Percentiles rank a stretch among this genome's conserved stretches.
phyloP scores from a whole-genome alignment of 2,797 vertebrate genomes.

The Pagetopsis macropterus region DNA sequence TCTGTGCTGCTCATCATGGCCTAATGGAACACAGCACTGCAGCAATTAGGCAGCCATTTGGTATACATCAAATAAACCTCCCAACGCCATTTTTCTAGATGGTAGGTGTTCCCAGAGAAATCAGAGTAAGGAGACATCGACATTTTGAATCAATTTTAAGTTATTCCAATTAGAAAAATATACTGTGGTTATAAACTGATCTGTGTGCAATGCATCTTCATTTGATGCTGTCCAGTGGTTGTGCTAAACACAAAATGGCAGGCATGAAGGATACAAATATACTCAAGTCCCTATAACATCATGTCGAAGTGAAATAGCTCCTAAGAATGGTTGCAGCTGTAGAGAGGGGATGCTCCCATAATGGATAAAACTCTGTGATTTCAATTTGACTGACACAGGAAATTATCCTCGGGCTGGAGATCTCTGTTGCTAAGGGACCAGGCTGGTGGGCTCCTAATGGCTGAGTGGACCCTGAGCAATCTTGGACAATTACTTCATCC shows the following conservation, averaged over 20 bases:
- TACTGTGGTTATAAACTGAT: constrained; percentile 4
- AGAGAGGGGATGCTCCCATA: constrained; percentile 21
- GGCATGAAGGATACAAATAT: not conserved
- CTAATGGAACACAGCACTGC: constrained; percentile 69
- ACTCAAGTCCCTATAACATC: not conserved
- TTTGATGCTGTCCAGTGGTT: not conserved
- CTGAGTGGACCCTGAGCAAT: constrained; percentile 53
- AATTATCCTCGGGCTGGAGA: constrained; percentile 48
- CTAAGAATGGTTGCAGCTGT: not conserved
- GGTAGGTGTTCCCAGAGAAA: constrained; percentile 38
- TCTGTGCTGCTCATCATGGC: constrained; percentile 53
- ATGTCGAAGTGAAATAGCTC: not conserved
- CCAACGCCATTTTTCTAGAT: constrained; percentile 36
- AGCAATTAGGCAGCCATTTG: constrained; percentile 73
- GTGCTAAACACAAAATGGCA: not conserved
- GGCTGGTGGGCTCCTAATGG: constrained; percentile 47
- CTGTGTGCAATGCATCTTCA: not conserved
- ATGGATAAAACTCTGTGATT: constrained; percentile 22
- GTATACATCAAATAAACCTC: constrained; percentile 71
- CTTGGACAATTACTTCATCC: constrained; percentile 65
- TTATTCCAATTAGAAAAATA: constrained; percentile 33
- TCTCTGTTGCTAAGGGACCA: constrained; percentile 65
- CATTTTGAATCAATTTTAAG: constrained; percentile 21
- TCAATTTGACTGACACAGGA: constrained; percentile 37
- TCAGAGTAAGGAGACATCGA: constrained; percentile 4